A percentile compares a stretch with the other conserved stretches of the same genome.
Conservation (phyloP, 2,888 invertebrate species). For the Lasius fuliginosus region DNA sequence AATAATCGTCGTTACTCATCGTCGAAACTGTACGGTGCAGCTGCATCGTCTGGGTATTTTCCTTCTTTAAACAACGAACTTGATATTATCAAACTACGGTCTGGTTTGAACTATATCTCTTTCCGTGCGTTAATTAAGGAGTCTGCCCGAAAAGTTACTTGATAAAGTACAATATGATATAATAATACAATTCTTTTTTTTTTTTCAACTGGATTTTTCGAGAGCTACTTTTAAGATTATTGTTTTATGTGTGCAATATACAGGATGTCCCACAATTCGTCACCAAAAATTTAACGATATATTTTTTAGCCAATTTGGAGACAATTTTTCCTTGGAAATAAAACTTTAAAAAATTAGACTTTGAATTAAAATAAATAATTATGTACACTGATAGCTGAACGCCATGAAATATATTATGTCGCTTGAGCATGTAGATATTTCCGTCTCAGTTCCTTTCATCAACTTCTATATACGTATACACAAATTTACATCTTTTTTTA, state of each 20-base stretch:
- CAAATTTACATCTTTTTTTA: background rate
- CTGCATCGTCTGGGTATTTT: background rate
- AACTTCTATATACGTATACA: background rate
- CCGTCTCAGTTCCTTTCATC: background rate
- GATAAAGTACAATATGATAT: background rate
- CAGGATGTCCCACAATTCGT: too few species aligned
- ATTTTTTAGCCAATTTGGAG: background rate
- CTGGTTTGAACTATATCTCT: background rate
- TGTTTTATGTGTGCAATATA: background rate
- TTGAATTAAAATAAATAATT: background rate
- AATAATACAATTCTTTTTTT: background rate
- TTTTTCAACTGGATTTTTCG: background rate
- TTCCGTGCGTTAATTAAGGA: background rate
- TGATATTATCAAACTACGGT: background rate
- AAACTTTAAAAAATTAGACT: background rate
- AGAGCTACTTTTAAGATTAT: background rate
- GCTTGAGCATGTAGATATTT: background rate
- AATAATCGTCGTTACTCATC: slow-evolving; percentile 27
- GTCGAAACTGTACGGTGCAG: background rate
- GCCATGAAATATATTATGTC: background rate
- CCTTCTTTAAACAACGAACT: slow-evolving; percentile 23
- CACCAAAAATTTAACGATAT: too few species aligned
- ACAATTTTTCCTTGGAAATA: background rate
- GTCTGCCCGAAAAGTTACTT: background rate
- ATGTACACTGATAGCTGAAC: background rate